Conservation (phyloP, 2,113 vertebrate genomes). For the Tachysurus fulvidraco region DNA sequence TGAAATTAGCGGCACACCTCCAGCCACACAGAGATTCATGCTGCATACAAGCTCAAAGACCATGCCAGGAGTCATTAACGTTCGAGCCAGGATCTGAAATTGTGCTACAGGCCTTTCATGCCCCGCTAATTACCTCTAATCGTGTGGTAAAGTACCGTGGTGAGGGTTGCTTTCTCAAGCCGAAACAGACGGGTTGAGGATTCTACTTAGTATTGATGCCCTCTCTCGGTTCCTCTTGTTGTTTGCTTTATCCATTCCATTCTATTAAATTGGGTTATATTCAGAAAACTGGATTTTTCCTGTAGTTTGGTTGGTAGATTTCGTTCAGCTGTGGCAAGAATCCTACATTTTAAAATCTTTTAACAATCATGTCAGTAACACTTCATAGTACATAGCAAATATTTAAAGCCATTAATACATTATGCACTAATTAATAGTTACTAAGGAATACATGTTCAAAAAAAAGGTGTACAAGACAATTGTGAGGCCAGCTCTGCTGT, state of each 20-base stretch:
- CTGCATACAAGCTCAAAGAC: conserved; percentile 31
- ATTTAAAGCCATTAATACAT: background rate
- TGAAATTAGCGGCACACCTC: conserved; percentile 55
- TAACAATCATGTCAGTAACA: background rate
- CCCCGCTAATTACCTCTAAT: conserved; percentile 52
- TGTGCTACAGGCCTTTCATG: conserved; percentile 43
- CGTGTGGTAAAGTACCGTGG: conserved; percentile 33
- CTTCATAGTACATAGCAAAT: background rate
- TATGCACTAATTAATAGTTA: background rate
- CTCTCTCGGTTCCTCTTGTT: background rate
- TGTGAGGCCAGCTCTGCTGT: no score
- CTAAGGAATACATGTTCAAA: background rate
- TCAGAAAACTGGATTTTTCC: background rate
- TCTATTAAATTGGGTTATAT: background rate
- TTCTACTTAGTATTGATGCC: conserved; percentile 5
- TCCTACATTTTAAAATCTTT: background rate
- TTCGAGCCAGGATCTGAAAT: conserved; percentile 46
- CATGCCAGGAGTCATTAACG: conserved; percentile 53
- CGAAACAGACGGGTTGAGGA: conserved; percentile 6
- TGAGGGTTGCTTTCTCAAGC: conserved; percentile 10
- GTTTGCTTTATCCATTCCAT: background rate
- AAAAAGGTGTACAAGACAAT: no score
- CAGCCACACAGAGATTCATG: conserved; percentile 27
- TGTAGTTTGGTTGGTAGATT: background rate
- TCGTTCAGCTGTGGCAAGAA: background rate